Percentiles rank a stretch among this genome's conserved stretches.
phyloP scores from a whole-genome alignment of 1,140 invertebrate genomes.

The Bactericera cockerelli region DNA sequence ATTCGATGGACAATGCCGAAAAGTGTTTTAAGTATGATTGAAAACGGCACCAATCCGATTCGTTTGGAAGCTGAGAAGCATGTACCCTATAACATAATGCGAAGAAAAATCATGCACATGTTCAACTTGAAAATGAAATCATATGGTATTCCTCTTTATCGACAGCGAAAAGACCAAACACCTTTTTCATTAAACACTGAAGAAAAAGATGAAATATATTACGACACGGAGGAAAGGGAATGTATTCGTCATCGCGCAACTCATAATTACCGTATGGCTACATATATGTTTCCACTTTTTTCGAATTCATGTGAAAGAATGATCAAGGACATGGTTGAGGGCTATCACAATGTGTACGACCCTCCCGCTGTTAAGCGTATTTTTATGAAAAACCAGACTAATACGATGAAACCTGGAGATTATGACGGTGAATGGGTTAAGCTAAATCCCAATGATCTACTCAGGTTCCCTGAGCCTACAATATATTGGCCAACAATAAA shows the following conservation, averaged over 20 bases:
- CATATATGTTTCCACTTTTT: slow-evolving; percentile 4
- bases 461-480: not conserved
- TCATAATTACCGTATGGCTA: not conserved
- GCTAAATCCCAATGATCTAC: not conserved
- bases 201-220: slow-evolving; percentile 6
- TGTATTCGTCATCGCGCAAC: not conserved
- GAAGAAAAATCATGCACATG: not conserved
- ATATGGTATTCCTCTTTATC: not conserved
- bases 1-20: not conserved
- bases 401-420: not conserved
- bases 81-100: not conserved
- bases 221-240: not conserved
- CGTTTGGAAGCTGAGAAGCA: slow-evolving; percentile 1
- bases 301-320: slow-evolving; percentile 5
- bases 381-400: not conserved
- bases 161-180: not conserved
- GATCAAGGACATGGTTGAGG: not conserved
- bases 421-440: not conserved
- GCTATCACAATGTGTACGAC: not conserved
- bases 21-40: not conserved
- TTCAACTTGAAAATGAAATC: not conserved
- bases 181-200: not conserved
- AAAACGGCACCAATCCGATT: not conserved
- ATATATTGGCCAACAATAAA: slow-evolving; percentile 2
- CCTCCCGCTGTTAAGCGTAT: not conserved